These are phyloP conservation scores for Columba livia DNA, from an alignment of 2,113 vertebrate genomes.

Conservation along the genomic window DNA sequence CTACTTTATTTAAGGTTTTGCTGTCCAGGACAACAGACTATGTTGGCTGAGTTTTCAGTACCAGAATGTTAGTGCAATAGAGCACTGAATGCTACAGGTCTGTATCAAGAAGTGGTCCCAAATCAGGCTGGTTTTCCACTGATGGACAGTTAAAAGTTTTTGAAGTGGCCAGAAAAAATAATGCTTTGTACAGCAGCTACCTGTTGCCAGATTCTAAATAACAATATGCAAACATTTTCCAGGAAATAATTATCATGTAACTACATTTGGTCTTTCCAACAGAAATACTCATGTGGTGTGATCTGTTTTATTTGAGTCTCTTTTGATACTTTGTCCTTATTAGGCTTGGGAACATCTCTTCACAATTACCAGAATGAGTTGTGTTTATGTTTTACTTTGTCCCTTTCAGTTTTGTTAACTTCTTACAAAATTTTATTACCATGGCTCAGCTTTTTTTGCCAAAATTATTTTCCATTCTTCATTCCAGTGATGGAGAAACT, in stretches of 20 bases:
- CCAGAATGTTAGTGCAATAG: neutral
- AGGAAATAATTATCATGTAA: conserved; percentile 6
- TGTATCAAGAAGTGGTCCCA: neutral
- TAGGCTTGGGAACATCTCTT: conserved; percentile 35
- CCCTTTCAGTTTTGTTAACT: conserved; percentile 12
- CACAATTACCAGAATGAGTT: conserved; percentile 31
- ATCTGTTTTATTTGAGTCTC: conserved; percentile 33
- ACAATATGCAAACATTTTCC: conserved; percentile 12
- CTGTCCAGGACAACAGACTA: neutral
- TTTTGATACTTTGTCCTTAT: conserved; percentile 58
- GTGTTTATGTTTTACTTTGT: neutral
- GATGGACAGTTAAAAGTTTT: neutral
- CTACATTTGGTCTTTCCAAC: conserved; percentile 1
- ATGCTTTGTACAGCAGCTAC: neutral
- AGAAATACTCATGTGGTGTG: neutral
- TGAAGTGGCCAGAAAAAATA: neutral
- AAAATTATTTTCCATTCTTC: neutral
- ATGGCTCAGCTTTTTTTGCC: neutral
- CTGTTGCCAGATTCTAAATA: neutral
- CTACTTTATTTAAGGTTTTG: neutral
- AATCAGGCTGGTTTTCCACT: neutral
- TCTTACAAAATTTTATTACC: neutral
- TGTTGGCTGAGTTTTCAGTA: neutral
- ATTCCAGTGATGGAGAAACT: neutral
- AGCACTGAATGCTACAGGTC: neutral